Evolutionary conservation across 2,113 vertebrate species (phyloP).

Genomic region (Nematolebias whitei): DNA sequence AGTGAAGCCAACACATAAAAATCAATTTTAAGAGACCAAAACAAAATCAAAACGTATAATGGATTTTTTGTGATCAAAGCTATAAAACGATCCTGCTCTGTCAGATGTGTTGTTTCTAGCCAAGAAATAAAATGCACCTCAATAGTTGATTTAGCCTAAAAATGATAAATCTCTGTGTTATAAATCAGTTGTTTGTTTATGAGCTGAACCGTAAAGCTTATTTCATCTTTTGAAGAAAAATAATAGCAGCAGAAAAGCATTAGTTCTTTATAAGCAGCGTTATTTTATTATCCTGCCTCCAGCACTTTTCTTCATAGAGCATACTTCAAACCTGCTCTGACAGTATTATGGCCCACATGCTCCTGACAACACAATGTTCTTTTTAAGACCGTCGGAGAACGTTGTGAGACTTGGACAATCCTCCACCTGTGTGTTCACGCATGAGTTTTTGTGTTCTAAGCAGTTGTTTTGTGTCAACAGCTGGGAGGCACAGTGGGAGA

Average conservation of each 20-base stretch:
- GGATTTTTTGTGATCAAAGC: conserved; percentile 14
- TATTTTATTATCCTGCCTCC: conserved; percentile 23
- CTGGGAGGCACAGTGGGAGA: conserved; percentile 94
- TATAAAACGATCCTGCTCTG: conserved; percentile 1
- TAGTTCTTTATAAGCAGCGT: conserved; percentile 21
- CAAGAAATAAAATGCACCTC: neutral
- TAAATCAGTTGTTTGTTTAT: conserved; percentile 26
- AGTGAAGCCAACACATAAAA: conserved; percentile 14
- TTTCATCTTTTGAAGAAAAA: neutral
- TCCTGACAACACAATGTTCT: conserved; percentile 1
- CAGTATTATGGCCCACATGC: conserved; percentile 5
- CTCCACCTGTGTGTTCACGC: conserved; percentile 4
- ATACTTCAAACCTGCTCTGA: conserved; percentile 19
- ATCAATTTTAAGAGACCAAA: conserved; percentile 2
- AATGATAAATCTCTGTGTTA: conserved; percentile 15
- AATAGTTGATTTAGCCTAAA: neutral
- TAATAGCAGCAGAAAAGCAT: conserved; percentile 10
- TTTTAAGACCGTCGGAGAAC: neutral
- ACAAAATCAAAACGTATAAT: conserved; percentile 19
- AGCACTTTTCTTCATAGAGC: conserved; percentile 9
- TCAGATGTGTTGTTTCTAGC: conserved; percentile 1
- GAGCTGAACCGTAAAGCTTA: conserved; percentile 6
- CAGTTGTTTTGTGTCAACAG: conserved; percentile 72
- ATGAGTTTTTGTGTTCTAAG: conserved; percentile 16
- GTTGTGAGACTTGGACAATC: neutral